Evolutionary conservation across 2,797 vertebrate species (phyloP).

Genomic region (Xiphorhynchus erythropygius): DNA sequence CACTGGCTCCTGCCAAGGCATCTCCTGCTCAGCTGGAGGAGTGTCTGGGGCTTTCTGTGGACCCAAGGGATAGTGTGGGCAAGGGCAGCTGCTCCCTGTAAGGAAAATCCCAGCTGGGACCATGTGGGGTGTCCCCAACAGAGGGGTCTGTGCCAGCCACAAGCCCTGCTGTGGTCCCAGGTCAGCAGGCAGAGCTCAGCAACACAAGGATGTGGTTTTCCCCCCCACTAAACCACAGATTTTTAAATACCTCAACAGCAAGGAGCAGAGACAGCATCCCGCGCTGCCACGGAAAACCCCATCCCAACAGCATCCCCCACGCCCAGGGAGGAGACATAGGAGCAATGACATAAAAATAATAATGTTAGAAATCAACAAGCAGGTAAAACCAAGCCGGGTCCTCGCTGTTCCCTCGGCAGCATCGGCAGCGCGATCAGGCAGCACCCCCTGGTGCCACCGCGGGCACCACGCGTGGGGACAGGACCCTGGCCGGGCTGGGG

Average conservation of each 20-base stretch:
- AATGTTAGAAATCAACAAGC: rapidly evolving
- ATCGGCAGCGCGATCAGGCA: slow-evolving; percentile 12
- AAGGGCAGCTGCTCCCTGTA: neutral
- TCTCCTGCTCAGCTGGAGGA: neutral
- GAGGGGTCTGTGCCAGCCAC: neutral
- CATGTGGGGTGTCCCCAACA: rapidly evolving
- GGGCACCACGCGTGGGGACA: neutral
- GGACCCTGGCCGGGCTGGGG: too few relatives aligned
- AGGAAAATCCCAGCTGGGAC: neutral
- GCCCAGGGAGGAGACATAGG: neutral
- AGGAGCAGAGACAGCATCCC: neutral
- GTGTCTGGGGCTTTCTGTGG: rapidly evolving
- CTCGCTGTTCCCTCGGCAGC: neutral
- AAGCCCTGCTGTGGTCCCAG: neutral
- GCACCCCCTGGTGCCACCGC: slow-evolving; percentile 74
- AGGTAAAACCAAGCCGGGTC: neutral
- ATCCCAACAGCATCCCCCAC: neutral
- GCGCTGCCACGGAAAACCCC: neutral
- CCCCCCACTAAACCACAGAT: neutral
- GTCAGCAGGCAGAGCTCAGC: neutral
- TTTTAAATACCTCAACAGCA: neutral
- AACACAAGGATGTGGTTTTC: neutral
- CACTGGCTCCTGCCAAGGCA: neutral
- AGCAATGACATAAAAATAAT: rapidly evolving
- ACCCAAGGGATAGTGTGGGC: rapidly evolving